Conservation (phyloP, 2,888 invertebrate species). For the Schizaphis graminum region DNA sequence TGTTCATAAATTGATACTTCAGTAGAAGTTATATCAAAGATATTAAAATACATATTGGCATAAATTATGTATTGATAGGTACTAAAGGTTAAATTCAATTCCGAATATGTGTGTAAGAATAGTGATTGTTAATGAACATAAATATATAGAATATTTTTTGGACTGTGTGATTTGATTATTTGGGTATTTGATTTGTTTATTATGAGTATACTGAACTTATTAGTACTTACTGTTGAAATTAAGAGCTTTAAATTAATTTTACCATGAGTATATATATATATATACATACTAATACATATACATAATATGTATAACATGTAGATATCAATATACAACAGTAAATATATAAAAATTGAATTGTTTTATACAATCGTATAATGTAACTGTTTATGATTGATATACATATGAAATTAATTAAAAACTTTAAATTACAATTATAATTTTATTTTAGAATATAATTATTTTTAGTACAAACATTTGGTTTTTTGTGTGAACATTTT, state of each 20-base stretch:
- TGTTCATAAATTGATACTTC: neutral
- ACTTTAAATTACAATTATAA: neutral
- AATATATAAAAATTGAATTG: neutral
- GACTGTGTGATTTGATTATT: neutral
- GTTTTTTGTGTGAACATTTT: constrained; percentile 60
- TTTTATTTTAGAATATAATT: neutral
- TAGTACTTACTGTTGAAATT: neutral
- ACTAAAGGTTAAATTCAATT: neutral
- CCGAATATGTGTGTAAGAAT: neutral
- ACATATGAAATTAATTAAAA: neutral
- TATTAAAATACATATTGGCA: neutral
- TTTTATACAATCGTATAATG: neutral
- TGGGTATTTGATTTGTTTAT: neutral
- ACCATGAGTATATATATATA: no score
- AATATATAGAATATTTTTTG: neutral
- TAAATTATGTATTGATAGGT: neutral
- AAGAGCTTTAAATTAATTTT: no score
- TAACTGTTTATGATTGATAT: neutral
- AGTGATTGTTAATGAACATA: neutral
- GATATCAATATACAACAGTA: neutral
- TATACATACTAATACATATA: no score
- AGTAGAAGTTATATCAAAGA: neutral
- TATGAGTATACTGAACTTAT: neutral
- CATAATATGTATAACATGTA: neutral
- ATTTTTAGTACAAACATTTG: neutral